Base-by-base conservation (phyloP, 53 echinoderm and acorn worm species). In the Arbacia lixula region DNA sequence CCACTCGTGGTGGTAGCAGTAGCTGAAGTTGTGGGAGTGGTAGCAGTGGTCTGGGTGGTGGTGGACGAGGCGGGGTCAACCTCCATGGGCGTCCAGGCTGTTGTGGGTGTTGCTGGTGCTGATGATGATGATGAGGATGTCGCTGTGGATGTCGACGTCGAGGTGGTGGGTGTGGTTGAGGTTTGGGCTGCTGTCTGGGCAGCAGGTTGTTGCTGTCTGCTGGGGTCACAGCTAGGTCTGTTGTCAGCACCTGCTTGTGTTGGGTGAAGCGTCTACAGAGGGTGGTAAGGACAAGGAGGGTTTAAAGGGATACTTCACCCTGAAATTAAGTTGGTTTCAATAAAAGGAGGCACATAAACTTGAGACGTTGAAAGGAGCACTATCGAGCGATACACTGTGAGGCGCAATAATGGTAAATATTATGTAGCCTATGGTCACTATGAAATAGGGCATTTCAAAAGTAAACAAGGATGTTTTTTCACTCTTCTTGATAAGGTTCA, bases 11-110 rank as follows among this genome's bases (percentile, higher is more conserved):
- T n/a, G 3, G 79, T 31, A 25, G 79, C 36, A 39, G 39, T 53
- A 19, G 75, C 24, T 12, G 52, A 4, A 2, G 75, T 31, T 34
- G 75, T 16, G 9, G 75, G 34, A 3, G 75, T 36, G 52, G 75
- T 3, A 27, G 72, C 3, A 52, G 54, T 38, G 27, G 25, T 78
- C 28, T 30, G 36, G 20, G 11, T 14, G 14, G 79, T 38, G 27
- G 25, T 78, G 42, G 33, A 21, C 34, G 11, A 3, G 14, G 79
- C 11, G 36, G 36, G 24, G 26, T 78, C 79, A 22, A 39, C 58
- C 42, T 78, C 79, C 60, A 78, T 78, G 35, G 76, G 76, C 28
- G 76, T 55, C 76, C 76, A 76, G n/a, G 33, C 30, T 24, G 55
- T 76, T 19, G 55, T 32, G 30, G 29, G 6, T 20, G 54, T 17